Evolutionary conservation across 2,797 vertebrate species (phyloP), one percentile per base, ranked within the genome.

Genomic region (Naso thynnoides): DNA sequence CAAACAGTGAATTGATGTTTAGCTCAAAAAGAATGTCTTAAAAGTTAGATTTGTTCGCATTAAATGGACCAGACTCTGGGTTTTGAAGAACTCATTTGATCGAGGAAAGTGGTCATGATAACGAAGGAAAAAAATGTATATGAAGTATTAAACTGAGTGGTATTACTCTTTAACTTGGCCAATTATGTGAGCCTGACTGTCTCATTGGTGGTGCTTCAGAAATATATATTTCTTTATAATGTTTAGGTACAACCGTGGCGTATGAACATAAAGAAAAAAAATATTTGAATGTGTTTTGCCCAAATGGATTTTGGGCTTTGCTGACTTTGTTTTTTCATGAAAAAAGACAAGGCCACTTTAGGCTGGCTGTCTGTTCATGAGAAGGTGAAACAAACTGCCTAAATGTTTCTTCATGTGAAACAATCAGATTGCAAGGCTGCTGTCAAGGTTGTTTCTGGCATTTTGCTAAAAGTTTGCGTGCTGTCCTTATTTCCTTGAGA

Each of bases 331-430:
- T 96, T 97, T 97, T 97, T 97, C 96, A 97, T 97, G 97, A 96
- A 96, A 95, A 96, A 94, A 91, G 95, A 96, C 95, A 85, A 94
- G 93, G 96, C 94, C 95, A 91, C 87, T 79, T 94, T 80, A 81
- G 95, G 96, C 93, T 94, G 92, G 90, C 93, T 95, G 95, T 96
- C 95, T 96, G 94, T 96, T 98, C 96, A 96, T 98, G 96, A 98
- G 96, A 99, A 98, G 96, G 96, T 97, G 94, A 96, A 96, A 98
- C 94, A 98, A 95, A 97, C 96, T 97, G 96, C 96, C 97, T 98
- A 98, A 96, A 96, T 97, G 96, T 99, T 98, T 99, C 96, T 97
- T 95, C 96, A 96, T 97, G 94, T 97, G 97, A 97, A 97, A 97
- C 96, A 96, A 95, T 96, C 92, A 74, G 94, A 97, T 97, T 91